Evolutionary conservation across 2,113 vertebrate species (phyloP), one percentile per base, ranked within the genome.

Genomic region (Terrapene triunguis): DNA sequence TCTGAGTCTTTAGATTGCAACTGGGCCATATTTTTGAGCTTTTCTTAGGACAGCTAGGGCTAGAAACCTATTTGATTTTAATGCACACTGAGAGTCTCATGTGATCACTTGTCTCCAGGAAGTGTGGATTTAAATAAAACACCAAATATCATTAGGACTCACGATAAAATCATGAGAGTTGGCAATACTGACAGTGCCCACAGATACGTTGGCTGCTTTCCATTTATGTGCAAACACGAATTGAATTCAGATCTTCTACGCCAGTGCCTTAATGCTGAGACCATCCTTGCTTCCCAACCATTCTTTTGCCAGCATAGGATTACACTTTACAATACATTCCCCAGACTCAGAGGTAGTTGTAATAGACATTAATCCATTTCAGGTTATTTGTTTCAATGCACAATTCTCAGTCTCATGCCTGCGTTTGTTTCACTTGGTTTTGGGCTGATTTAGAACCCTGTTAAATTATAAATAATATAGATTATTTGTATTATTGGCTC

Each of bases 21-120:
- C 80, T 44, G 10, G 9, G 16, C 25, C 1, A 0, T 4, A 87
- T 44, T 2, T 51, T 4, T 2, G 48, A 29, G 59, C 12, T 25
- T 90, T 84, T 51, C 86, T 29, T 65, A 59, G 72, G 74, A 12
- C 2, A 12, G 4, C 10, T 13, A n/a, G 6, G 72, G 22, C 42
- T 76, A 76, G 42, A 44, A 44, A 42, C 72, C 42, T 76, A 14
- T 42, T 44, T 76, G 38, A 76, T 76, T 76, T 76, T 69, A 69
- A 76, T 44, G n/a, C 38, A 27, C 6, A 10, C 42, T 76, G 42
- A 76, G 24, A 11, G 22, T 76, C 42, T 42, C 42, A 27, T 76
- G 72, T 42, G 22, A 76, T 44, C 72, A 10, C 38, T 76, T 76
- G n/a, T 44, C 10, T 76, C 72, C 38, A 76, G 72, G 42, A 44